Evolutionary conservation across 2,113 vertebrate genomes (phyloP), one percentile per base, ranked within the genome.

Genomic region (Lycocorax pyrrhopterus): DNA sequence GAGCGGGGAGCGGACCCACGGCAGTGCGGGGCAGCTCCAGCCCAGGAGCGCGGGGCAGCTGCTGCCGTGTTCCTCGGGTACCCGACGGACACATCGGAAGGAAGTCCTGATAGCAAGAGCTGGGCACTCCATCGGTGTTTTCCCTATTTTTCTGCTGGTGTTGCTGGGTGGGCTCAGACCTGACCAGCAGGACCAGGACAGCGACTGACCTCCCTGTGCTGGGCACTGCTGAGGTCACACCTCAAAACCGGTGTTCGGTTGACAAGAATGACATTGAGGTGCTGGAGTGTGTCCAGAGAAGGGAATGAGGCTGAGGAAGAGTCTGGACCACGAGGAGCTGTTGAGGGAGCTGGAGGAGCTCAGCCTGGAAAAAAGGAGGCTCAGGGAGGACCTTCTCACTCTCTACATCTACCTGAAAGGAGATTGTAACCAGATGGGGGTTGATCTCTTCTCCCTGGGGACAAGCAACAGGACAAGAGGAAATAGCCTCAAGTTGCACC

Each of bases 11-110:
- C 35, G 17, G 44, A 27, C 12, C 59, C 51, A 0, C 51, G 18
- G 76, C 32, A 27, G 67, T 10, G 35, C 43, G 43, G 56, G 13
- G 58, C 35, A 23, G 37, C n/a, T 47, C 17, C 68, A 5, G 39
- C 18, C 20, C 82, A 1, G 53, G 9, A 25, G 72, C 10, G 8
- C 33, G 1, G 55, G 37, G 33, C 49, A 53, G 33, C 32, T 53
- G 62, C 66, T 16, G 67, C 43, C 3, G 16, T 8, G 1, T 2
- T 37, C 19, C 11, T 30, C 56, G 11, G 68, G 55, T 21, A 18
- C 26, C 56, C 41, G 9, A 6, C 0, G 4, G 73, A 37, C 17
- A 0, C 49, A 6, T 16, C 8, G 13, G 1, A 62, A n/a, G 37
- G 41, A 30, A 59, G 30, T 17, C 35, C 44, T 5, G 58, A 3